phyloP scores from a whole-genome alignment of 1,140 invertebrate genomes.

The Drosophila seguyi region DNA sequence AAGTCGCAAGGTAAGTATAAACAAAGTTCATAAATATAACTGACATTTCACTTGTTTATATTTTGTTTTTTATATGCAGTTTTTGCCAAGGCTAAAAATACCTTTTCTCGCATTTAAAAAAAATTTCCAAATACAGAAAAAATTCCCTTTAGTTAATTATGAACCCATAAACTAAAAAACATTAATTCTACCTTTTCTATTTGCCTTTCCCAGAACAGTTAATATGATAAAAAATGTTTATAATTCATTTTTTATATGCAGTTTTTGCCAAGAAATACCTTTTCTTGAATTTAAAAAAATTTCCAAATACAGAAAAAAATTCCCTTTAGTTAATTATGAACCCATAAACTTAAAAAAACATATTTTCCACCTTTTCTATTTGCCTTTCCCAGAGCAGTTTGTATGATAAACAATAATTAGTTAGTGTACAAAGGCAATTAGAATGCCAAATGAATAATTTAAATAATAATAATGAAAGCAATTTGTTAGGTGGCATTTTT shows the following conservation, averaged over 20 bases:
- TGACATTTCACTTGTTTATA: background rate
- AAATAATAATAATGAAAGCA: background rate
- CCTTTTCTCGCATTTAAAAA: background rate
- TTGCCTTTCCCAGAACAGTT: background rate
- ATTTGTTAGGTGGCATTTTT: background rate
- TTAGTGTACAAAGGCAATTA: background rate
- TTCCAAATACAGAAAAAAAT: background rate
- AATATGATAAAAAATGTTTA: background rate
- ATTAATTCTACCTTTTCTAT: background rate
- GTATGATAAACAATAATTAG: background rate
- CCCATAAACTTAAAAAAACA: background rate
- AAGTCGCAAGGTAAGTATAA: background rate
- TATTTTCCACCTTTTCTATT: background rate
- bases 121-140: background rate
- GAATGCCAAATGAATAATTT: constrained; percentile 6
- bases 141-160: background rate
- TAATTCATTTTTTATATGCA: too few relatives aligned
- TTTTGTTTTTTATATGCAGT: background rate
- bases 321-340: background rate
- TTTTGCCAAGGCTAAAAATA: too few relatives aligned
- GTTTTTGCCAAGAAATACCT: too few relatives aligned
- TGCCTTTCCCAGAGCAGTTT: background rate
- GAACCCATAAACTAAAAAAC: background rate
- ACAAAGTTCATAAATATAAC: background rate
- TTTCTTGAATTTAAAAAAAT: background rate